Conservation (phyloP, 92 coral and sea anemone species). For the Phymanthus crucifer region DNA sequence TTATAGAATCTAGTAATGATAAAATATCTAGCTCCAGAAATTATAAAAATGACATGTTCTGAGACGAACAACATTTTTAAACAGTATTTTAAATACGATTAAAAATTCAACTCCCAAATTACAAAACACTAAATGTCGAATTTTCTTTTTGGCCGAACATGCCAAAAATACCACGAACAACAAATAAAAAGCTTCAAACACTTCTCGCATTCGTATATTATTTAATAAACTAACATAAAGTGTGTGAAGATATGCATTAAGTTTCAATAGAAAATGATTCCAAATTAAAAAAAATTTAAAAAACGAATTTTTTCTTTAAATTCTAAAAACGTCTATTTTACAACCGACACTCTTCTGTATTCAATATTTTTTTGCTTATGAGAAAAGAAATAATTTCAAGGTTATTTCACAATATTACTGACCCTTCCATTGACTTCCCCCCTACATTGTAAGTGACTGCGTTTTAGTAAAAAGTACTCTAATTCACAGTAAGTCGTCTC, state of each 20-base stretch:
- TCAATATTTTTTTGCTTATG: not conserved
- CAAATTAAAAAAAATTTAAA: not conserved
- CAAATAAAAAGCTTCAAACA: conserved; percentile 7
- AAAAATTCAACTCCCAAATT: conserved; percentile 18
- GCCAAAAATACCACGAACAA: conserved; percentile 24
- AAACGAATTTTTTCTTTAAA: not conserved
- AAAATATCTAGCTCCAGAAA: not conserved
- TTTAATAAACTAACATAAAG: conserved; percentile 8
- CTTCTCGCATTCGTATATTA: not conserved
- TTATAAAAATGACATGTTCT: not conserved
- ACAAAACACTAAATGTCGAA: conserved; percentile 16
- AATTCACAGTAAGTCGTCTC: not conserved
- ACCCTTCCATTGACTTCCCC: not conserved
- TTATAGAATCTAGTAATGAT: not conserved
- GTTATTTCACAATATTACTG: not conserved
- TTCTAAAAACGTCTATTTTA: too few species aligned
- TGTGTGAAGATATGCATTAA: not conserved
- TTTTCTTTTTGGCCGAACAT: conserved; percentile 12
- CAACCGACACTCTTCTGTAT: too few species aligned
- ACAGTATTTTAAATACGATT: conserved; percentile 5
- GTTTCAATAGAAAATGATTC: not conserved
- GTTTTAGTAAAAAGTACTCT: not conserved
- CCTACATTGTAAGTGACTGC: not conserved
- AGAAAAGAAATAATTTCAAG: not conserved
- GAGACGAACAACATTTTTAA: not conserved